Evolutionary conservation across 2,888 invertebrate genomes (phyloP).

Genomic region (Dinocampus coccinellae): DNA sequence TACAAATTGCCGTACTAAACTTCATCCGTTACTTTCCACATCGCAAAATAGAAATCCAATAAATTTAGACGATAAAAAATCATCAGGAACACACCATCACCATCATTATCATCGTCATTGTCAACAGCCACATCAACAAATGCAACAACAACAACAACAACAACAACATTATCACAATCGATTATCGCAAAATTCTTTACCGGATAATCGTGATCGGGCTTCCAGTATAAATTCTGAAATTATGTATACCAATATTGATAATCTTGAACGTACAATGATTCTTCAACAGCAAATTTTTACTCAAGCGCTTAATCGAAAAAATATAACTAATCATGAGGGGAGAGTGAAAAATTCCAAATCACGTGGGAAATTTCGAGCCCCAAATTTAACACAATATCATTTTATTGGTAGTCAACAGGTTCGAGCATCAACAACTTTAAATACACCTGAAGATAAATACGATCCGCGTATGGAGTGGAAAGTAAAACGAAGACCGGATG

Average conservation of each 20-base stretch:
- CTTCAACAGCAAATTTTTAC: constrained; percentile 77
- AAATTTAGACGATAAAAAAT: constrained; percentile 37
- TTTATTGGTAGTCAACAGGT: constrained; percentile 74
- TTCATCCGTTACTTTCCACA: constrained; percentile 21
- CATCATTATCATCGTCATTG: constrained; percentile 38
- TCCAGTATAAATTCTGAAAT: constrained; percentile 71
- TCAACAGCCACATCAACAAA: constrained; percentile 39
- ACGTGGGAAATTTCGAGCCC: constrained; percentile 71
- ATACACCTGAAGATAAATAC: constrained; percentile 56
- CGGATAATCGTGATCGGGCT: constrained; percentile 48
- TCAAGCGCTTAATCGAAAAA: constrained; percentile 70
- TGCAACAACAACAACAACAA: neutral
- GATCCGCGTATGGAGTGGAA: constrained; percentile 78
- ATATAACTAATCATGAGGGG: constrained; percentile 54
- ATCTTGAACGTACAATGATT: constrained; percentile 78
- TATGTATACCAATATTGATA: constrained; percentile 80
- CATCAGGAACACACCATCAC: constrained; percentile 53
- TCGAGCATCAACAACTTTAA: constrained; percentile 51
- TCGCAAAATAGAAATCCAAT: constrained; percentile 36
- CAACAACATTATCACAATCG: constrained; percentile 28
- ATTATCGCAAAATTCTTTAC: constrained; percentile 38
- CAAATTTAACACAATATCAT: constrained; percentile 74
- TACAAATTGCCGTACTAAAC: constrained; percentile 19
- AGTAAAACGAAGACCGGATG: constrained; percentile 82
- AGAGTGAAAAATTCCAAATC: constrained; percentile 57